phyloP scores from a whole-genome alignment of 2,797 vertebrate genomes.

The Acrocephalus scirpaceus region DNA sequence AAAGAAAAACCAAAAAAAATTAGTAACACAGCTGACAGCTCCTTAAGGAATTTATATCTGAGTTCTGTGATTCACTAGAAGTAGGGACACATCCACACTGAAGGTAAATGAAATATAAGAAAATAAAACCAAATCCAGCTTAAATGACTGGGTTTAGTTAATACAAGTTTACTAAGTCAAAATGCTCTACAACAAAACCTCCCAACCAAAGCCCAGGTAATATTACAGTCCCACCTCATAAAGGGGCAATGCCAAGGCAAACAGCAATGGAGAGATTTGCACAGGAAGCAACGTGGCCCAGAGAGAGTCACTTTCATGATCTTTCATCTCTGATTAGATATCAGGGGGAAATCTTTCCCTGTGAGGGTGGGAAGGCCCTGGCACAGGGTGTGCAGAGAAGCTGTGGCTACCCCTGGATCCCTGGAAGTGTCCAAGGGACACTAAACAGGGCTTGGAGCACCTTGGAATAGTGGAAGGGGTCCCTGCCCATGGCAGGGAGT shows the following conservation, averaged over 20 bases:
- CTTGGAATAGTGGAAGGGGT: fast-evolving
- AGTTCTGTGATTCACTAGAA: background rate
- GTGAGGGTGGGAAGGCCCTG: fast-evolving
- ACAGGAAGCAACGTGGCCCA: background rate
- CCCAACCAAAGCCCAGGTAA: background rate
- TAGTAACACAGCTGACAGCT: background rate
- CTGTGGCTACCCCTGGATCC: background rate
- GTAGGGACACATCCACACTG: background rate
- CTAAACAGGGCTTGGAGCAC: fast-evolving
- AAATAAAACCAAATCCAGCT: background rate
- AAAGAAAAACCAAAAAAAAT: background rate
- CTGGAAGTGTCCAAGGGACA: background rate
- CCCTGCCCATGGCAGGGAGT: background rate
- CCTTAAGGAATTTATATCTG: background rate
- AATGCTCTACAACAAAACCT: background rate
- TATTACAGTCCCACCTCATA: fast-evolving
- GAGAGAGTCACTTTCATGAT: background rate
- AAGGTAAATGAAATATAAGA: background rate
- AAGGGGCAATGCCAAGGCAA: background rate
- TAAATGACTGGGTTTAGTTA: background rate
- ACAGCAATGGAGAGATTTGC: background rate
- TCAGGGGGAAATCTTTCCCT: background rate
- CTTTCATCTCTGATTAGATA: background rate
- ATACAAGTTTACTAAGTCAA: background rate
- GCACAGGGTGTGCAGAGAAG: background rate